Conservation (phyloP, 1,140 invertebrate species). For the Thaumatotibia leucotreta region DNA sequence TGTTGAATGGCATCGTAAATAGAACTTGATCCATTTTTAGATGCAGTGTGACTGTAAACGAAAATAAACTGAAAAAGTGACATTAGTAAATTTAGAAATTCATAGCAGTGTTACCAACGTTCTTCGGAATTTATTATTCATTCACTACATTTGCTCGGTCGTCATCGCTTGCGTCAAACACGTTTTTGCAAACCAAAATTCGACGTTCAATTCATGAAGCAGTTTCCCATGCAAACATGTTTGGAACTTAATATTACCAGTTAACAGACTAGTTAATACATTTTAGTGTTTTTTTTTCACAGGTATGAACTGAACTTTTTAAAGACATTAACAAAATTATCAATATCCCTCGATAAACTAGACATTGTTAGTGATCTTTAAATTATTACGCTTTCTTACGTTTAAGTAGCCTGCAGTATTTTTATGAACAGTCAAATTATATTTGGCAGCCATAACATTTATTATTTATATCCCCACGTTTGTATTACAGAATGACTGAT, state of each 20-base stretch:
- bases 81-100: not conserved
- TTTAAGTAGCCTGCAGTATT: not conserved
- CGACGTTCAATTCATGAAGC: not conserved
- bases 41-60: not conserved
- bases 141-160: not conserved
- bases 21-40: not conserved
- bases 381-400: not conserved
- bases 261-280: not conserved
- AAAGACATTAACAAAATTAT: too few species aligned
- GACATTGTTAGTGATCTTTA: not conserved
- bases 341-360: not conserved
- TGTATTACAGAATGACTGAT: slow-evolving; percentile 1
- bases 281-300: too few species aligned
- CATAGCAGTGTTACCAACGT: not conserved
- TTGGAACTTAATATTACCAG: not conserved
- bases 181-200: not conserved
- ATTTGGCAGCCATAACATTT: not conserved
- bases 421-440: not conserved
- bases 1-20: slow-evolving; percentile 1
- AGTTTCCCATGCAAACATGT: not conserved
- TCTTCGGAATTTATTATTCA: slow-evolving; percentile 11
- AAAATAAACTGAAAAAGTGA: not conserved
- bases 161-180: slow-evolving; percentile 4
- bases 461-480: not conserved
- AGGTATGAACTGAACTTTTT: too few species aligned